These are phyloP conservation scores for Bemisia tabaci DNA, from an alignment of 1,140 invertebrate genomes.

Conservation along the genomic window DNA sequence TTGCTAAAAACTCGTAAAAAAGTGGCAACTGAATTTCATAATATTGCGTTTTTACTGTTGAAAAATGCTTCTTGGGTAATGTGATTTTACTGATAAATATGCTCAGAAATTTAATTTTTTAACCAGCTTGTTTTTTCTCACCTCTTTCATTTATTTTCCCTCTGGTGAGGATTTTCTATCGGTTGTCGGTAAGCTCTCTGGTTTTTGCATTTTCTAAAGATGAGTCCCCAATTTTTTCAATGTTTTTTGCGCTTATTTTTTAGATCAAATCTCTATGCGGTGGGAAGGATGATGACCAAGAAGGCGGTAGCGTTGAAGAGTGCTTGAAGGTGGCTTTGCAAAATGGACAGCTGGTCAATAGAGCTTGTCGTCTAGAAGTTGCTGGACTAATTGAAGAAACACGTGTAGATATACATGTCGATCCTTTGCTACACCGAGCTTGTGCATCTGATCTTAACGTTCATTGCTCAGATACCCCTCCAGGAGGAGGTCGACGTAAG, in stretches of 20 bases:
- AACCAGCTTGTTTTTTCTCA: too few relatives aligned
- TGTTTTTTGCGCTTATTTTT: slow-evolving; percentile 11
- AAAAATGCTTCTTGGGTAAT: too few relatives aligned
- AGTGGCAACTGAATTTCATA: too few relatives aligned
- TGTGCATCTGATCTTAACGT: slow-evolving; percentile 68
- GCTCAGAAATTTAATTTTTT: too few relatives aligned
- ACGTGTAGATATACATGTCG: slow-evolving; percentile 67
- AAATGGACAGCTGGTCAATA: slow-evolving; percentile 52
- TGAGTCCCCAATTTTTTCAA: too few relatives aligned
- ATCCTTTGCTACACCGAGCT: slow-evolving; percentile 61
- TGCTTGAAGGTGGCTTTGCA: slow-evolving; percentile 73
- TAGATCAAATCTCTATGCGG: slow-evolving; percentile 35
- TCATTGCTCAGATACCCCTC: slow-evolving; percentile 64
- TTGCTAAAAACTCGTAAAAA: too few relatives aligned
- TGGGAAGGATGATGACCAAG: slow-evolving; percentile 36
- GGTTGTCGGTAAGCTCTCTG: too few relatives aligned
- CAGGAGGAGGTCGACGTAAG: slow-evolving; percentile 75
- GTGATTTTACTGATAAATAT: too few relatives aligned
- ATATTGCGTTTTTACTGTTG: too few relatives aligned
- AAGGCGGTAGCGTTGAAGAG: slow-evolving; percentile 54
- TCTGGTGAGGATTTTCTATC: too few relatives aligned
- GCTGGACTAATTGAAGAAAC: slow-evolving; percentile 64
- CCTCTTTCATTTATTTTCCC: too few relatives aligned
- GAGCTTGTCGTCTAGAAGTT: slow-evolving; percentile 63
- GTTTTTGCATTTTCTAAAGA: too few relatives aligned